Conservation (phyloP, 1,140 invertebrate species). For the Macrocentrus cingulum region DNA sequence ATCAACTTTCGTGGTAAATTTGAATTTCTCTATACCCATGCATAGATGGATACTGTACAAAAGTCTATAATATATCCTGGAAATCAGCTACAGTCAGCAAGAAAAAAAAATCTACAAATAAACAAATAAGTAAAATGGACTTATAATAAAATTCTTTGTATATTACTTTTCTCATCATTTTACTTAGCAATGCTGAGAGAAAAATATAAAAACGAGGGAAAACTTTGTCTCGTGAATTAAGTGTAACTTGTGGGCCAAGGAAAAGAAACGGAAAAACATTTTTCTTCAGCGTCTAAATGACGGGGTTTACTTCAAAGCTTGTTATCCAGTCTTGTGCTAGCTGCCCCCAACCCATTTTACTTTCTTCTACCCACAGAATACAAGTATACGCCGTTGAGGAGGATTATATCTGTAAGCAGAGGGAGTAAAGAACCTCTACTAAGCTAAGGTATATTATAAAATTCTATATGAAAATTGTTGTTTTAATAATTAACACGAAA, state of each 20-base stretch:
- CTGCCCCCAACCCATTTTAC: neutral
- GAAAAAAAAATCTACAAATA: no score
- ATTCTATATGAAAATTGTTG: neutral
- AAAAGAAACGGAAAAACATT: slow-evolving; percentile 40
- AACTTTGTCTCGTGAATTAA: slow-evolving; percentile 42
- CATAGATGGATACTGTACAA: neutral
- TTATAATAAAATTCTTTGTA: neutral
- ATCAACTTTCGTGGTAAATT: slow-evolving; percentile 32
- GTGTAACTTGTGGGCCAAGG: slow-evolving; percentile 34
- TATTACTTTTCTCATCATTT: slow-evolving; percentile 26
- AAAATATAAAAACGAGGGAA: slow-evolving; percentile 36
- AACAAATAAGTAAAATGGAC: slow-evolving; percentile 2
- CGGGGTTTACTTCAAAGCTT: slow-evolving; percentile 43
- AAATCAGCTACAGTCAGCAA: no score
- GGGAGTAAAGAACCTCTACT: slow-evolving; percentile 20
- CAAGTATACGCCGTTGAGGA: slow-evolving; percentile 15
- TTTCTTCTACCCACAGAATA: slow-evolving; percentile 20
- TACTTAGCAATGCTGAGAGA: slow-evolving; percentile 37
- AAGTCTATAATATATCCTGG: no score
- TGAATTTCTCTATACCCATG: slow-evolving; percentile 34
- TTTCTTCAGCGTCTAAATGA: slow-evolving; percentile 42
- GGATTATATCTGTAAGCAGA: no score
- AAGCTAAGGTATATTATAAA: neutral
- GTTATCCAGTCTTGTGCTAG: slow-evolving; percentile 37
- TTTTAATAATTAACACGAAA: no score